Evolutionary conservation across 2,113 vertebrate genomes (phyloP).

Genomic region (Sialia sialis): DNA sequence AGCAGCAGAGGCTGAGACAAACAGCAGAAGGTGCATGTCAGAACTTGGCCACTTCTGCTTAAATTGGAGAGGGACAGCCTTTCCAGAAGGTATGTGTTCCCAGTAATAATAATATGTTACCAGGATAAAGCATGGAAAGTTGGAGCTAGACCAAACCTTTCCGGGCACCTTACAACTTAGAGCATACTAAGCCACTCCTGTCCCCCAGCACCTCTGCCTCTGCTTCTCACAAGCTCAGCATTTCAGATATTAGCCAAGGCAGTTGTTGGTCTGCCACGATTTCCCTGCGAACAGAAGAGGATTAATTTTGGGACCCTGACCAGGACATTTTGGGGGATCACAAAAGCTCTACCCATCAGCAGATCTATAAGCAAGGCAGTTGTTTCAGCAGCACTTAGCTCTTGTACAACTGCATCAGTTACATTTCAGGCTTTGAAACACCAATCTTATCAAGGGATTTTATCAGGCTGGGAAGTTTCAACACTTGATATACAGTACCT

Average conservation of each 20-base stretch:
- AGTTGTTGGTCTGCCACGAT: not conserved
- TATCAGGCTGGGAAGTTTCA: slow-evolving; percentile 21
- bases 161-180: not conserved
- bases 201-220: not conserved
- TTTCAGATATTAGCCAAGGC: not conserved
- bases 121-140: not conserved
- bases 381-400: not conserved
- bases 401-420: not conserved
- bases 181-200: not conserved
- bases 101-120: not conserved
- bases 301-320: not conserved
- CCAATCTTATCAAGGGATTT: slow-evolving; percentile 23
- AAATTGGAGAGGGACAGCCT: not conserved
- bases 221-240: not conserved
- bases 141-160: not conserved
- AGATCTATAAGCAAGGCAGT: not conserved
- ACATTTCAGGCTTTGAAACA: not conserved
- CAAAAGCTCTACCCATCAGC: not conserved
- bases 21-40: not conserved
- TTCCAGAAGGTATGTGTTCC: not conserved
- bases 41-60: not conserved
- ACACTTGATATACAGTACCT: slow-evolving; percentile 15
- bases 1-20: not conserved
- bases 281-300: not conserved
- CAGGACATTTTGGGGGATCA: not conserved